phyloP scores from a whole-genome alignment of 2,113 vertebrate species.

The Haemorhous mexicanus region DNA sequence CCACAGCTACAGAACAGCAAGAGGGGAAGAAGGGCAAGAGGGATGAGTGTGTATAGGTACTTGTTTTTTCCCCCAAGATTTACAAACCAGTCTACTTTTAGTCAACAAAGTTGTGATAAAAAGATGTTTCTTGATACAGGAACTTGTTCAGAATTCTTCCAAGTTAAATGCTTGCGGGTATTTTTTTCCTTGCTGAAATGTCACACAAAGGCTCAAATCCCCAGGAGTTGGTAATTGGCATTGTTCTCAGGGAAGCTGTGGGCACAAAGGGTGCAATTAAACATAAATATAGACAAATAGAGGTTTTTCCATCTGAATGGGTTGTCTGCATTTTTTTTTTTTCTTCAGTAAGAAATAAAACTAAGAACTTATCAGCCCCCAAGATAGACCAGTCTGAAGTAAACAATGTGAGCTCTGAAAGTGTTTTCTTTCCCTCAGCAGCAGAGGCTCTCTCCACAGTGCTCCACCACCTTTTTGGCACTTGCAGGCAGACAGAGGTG shows the following conservation, averaged over 20 bases:
- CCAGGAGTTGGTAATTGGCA: neutral
- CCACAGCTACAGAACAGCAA: neutral
- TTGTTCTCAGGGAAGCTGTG: neutral
- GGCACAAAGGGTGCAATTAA: neutral
- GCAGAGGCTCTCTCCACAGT: neutral
- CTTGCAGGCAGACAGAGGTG: neutral
- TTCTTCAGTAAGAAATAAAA: neutral
- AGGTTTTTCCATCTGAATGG: neutral
- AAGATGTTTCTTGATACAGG: neutral
- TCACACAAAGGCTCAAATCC: neutral
- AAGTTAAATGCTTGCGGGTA: neutral
- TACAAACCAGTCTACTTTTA: neutral
- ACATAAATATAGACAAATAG: neutral
- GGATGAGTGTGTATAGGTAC: neutral
- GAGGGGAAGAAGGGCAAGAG: neutral
- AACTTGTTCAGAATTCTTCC: neutral
- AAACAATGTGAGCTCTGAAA: neutral
- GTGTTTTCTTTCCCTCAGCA: neutral
- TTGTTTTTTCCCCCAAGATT: neutral
- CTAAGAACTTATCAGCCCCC: neutral
- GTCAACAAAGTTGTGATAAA: neutral
- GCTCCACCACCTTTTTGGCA: accelerated
- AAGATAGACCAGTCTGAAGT: neutral
- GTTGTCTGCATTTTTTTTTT: neutral
- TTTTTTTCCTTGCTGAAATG: neutral